Percentiles rank a stretch among this genome's conserved stretches.
Evolutionary conservation across 2,113 vertebrate species (phyloP).

Genomic region (Pterocles gutturalis): DNA sequence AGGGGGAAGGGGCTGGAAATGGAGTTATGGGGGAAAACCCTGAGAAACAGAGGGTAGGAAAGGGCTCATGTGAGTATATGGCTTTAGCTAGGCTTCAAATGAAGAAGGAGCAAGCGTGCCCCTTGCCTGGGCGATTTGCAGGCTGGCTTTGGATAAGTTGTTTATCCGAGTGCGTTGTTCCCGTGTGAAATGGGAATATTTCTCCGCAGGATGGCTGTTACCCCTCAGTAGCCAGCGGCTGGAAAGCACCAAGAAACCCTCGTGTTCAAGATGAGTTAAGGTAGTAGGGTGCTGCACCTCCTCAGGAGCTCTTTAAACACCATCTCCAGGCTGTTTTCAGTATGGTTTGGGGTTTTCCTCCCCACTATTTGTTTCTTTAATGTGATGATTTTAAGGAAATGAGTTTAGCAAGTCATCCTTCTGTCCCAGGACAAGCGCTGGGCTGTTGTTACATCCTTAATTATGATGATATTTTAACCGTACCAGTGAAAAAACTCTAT

Average conservation of each 20-base stretch:
- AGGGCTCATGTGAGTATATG: rapidly evolving
- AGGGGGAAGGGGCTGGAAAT: no score
- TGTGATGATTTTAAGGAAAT: background rate
- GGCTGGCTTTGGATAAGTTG: background rate
- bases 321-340: background rate
- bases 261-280: background rate
- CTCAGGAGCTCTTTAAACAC: background rate
- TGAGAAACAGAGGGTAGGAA: rapidly evolving
- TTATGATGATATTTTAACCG: background rate
- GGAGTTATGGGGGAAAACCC: no score
- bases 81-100: no score
- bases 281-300: no score
- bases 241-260: background rate
- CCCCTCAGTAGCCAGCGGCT: background rate
- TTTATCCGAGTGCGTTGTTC: background rate
- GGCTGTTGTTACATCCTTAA: background rate
- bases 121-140: no score
- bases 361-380: background rate
- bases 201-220: no score
- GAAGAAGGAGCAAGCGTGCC: background rate
- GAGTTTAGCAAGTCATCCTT: no score
- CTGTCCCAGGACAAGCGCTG: background rate
- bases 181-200: no score
- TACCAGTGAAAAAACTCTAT: background rate
- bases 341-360: background rate